A percentile compares a stretch with the other conserved stretches of the same genome.
Conservation (phyloP, 2,113 vertebrate species). For the Scomber japonicus region DNA sequence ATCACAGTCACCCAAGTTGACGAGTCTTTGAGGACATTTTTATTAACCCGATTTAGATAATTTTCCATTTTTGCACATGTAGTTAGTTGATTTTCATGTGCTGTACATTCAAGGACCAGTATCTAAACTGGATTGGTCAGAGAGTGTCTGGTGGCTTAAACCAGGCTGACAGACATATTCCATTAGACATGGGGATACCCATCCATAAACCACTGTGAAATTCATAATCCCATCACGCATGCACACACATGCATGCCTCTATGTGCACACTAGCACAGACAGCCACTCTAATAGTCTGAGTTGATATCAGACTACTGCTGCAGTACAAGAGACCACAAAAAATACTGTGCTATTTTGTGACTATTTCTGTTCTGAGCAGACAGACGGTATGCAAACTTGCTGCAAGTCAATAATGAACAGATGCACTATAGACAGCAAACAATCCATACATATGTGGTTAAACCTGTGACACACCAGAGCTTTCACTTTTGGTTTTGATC, state of each 20-base stretch:
- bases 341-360: slow-evolving; percentile 44
- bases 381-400: slow-evolving; percentile 4
- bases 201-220: slow-evolving; percentile 74
- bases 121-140: slow-evolving; percentile 10
- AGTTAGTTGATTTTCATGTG: slow-evolving; percentile 1
- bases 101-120: background rate
- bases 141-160: slow-evolving; percentile 28
- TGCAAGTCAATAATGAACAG: background rate
- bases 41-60: background rate
- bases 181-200: slow-evolving; percentile 78
- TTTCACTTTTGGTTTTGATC: slow-evolving; percentile 31
- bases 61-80: slow-evolving; percentile 2
- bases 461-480: background rate
- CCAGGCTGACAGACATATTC: slow-evolving; percentile 57
- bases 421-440: slow-evolving; percentile 7
- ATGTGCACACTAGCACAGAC: slow-evolving; percentile 39
- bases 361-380: slow-evolving; percentile 16
- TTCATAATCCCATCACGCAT: slow-evolving; percentile 69
- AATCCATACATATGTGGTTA: slow-evolving; percentile 7
- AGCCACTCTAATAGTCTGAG: slow-evolving; percentile 27
- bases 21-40: background rate
- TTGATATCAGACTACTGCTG: slow-evolving; percentile 38
- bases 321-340: slow-evolving; percentile 32
- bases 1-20: slow-evolving; percentile 53
- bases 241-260: slow-evolving; percentile 15